Base-by-base conservation (phyloP, 2,888 invertebrate species). In the Drosophila monieri region DNA sequence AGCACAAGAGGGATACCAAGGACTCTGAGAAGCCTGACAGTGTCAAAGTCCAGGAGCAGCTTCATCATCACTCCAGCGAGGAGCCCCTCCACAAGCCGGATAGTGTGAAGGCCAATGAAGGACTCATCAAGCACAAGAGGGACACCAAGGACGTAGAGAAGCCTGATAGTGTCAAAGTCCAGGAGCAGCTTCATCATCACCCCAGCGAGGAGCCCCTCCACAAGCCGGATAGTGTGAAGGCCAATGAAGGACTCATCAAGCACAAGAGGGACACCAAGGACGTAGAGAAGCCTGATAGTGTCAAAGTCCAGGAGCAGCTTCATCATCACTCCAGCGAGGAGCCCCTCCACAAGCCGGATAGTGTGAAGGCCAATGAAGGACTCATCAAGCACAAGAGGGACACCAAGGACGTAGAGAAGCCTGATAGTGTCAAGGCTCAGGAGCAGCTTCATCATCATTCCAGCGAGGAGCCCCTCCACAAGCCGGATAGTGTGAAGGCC, bases 131-230 rank as follows among this genome's bases (percentile, higher is more conserved):
- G n/a, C 35, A 35, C n/a, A 14, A 39, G 6, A 10, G 35, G n/a
- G 12, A 12, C 1, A 35, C 1, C 35, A 12, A n/a, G 35, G 35
- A 35, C 3, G 2, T n/a, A 0, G 35, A n/a, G 35, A 35, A 35
- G n/a, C 35, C 35, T 1, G 35, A 35, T 6, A 35, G 35, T 35
- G 35, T n/a, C 6, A 35, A 35, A 4, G 35, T 3, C 0, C 35
- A 35, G 35, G 35, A 35, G 1, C 27, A 27, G 27, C 4, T 56
- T 5, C 60, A 69, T 9, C 71, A 71, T 15, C 46, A 68, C 41
- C 18, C 15, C 18, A 41, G 15, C 18, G 18, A 41, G 39, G 18
- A 18, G 35, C 39, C 39, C 8, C 3, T n/a, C n/a, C n/a, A n/a
- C n/a, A 15, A 41, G 10, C 18, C 39, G 0, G 35, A 35, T 2